Conservation (phyloP, 2,113 vertebrate species). For the Myotis lucifugus region DNA sequence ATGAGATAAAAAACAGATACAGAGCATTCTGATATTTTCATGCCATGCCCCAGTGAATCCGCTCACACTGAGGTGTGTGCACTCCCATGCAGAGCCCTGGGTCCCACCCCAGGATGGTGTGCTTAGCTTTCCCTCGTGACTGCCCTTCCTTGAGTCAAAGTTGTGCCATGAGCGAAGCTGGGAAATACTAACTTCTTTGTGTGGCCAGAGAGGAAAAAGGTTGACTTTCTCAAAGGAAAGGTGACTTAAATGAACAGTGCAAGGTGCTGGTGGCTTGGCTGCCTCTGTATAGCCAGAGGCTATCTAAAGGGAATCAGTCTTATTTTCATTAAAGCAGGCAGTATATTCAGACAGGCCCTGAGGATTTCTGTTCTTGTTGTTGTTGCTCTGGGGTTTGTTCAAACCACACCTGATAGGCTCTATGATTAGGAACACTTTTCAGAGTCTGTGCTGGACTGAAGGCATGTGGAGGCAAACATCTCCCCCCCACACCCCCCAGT, state of each 20-base stretch:
- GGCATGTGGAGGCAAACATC: not conserved
- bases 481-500: not conserved
- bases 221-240: not conserved
- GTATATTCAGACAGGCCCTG: not conserved
- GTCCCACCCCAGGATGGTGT: rapidly evolving
- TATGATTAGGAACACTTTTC: constrained; percentile 1
- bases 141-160: not conserved
- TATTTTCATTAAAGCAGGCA: constrained; percentile 21
- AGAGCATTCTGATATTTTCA: not conserved
- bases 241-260: not conserved
- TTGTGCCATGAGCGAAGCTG: not conserved
- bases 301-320: not conserved
- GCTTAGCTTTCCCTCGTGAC: not conserved
- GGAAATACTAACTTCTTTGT: not conserved
- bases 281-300: not conserved
- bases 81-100: not conserved
- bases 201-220: not conserved
- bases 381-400: not conserved
- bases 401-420: not conserved
- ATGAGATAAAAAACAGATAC: not conserved
- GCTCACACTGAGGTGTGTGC: not conserved
- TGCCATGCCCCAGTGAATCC: not conserved
- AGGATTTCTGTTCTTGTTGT: not conserved
- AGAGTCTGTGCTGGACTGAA: not conserved
- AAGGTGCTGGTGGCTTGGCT: not conserved